Evolutionary conservation across 2,888 invertebrate species (phyloP).

Genomic region (Cephus runcator): DNA sequence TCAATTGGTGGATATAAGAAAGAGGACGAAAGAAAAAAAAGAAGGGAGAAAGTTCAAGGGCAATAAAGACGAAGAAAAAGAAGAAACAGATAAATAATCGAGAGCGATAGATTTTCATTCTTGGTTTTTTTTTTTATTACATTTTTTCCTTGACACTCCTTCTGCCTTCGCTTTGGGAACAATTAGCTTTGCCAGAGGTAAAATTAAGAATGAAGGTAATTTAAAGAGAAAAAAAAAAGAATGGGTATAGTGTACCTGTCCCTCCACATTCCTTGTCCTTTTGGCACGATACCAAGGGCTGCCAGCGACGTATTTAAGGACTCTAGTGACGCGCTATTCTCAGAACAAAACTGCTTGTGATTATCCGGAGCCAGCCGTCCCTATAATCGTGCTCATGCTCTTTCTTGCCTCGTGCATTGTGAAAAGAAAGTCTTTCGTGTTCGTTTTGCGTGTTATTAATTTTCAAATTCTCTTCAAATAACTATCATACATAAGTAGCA

Average conservation of each 20-base stretch:
- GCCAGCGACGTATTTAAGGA: conserved; percentile 65
- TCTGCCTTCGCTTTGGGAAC: too few relatives aligned
- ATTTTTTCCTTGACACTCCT: too few relatives aligned
- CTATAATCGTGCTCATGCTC: conserved; percentile 55
- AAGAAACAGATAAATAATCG: too few relatives aligned
- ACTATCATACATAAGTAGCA: not conserved
- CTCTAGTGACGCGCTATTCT: conserved; percentile 64
- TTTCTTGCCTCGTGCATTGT: conserved; percentile 23
- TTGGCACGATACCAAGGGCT: conserved; percentile 64
- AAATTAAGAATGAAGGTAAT: too few relatives aligned
- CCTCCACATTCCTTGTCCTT: conserved; percentile 67
- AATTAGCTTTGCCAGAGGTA: too few relatives aligned
- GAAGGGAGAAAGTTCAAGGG: too few relatives aligned
- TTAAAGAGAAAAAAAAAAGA: conserved; percentile 30
- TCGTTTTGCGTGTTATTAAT: not conserved
- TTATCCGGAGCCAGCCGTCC: conserved; percentile 49
- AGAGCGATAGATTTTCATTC: too few relatives aligned
- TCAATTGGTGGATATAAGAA: too few relatives aligned
- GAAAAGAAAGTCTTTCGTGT: not conserved
- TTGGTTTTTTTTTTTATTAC: too few relatives aligned
- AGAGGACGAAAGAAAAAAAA: too few relatives aligned
- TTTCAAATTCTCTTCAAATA: too few relatives aligned
- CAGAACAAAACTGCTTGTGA: conserved; percentile 62
- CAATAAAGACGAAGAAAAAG: too few relatives aligned
- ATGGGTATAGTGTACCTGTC: conserved; percentile 64